These are phyloP conservation scores for Oreochromis aureus DNA, from an alignment of 2,113 vertebrate species.

Conservation along the genomic window DNA sequence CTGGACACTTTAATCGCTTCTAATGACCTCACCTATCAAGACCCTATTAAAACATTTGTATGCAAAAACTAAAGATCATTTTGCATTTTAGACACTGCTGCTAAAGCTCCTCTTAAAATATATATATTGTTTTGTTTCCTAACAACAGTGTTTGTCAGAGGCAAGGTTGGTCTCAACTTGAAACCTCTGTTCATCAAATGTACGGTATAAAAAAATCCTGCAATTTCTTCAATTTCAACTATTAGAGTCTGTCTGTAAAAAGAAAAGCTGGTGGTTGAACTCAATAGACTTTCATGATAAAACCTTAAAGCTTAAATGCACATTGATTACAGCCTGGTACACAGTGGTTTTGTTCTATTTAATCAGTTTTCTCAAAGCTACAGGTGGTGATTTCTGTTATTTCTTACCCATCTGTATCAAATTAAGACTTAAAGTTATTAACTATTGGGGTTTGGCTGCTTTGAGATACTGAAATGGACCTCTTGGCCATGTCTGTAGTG, in stretches of 20 bases:
- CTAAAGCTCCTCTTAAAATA: not conserved
- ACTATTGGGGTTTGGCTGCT: not conserved
- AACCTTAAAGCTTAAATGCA: not conserved
- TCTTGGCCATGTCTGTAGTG: not conserved
- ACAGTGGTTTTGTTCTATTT: not conserved
- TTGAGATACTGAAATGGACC: not conserved
- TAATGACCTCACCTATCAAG: conserved; percentile 52
- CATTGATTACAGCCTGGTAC: not conserved
- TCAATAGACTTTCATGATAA: not conserved
- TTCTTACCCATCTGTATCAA: not conserved
- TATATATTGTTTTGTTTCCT: not conserved
- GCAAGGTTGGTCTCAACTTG: not conserved
- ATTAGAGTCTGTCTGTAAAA: not conserved
- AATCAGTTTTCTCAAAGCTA: not conserved
- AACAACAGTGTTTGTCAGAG: not conserved
- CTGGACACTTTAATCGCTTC: conserved; percentile 44
- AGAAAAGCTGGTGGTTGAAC: not conserved
- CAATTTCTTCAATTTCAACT: not conserved
- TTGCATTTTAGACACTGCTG: not conserved
- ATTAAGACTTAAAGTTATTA: not conserved
- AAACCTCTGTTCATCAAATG: not conserved
- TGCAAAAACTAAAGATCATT: not conserved
- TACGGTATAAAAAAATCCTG: not conserved
- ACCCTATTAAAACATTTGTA: conserved; percentile 23
- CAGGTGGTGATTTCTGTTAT: not conserved